A percentile compares a stretch with the other conserved stretches of the same genome.
Evolutionary conservation across 2,888 invertebrate species (phyloP).

Genomic region (Chloromyia formosa): DNA sequence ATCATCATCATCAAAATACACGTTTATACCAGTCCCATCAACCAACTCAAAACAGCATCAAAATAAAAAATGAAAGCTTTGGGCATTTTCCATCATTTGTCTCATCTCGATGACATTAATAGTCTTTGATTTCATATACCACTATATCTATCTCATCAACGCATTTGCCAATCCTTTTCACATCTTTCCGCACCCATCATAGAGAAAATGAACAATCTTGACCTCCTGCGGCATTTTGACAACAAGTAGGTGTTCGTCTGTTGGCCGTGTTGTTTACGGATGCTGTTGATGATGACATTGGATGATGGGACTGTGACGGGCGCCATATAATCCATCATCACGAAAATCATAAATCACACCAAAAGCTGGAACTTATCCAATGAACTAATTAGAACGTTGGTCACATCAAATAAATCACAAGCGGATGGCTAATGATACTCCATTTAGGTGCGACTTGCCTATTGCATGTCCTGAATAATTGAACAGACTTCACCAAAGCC

Average conservation of each 20-base stretch:
- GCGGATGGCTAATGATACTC: conserved; percentile 30
- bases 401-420: conserved; percentile 39
- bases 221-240: background rate
- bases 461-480: conserved; percentile 24
- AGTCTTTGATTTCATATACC: too few relatives aligned
- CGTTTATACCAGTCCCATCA: too few relatives aligned
- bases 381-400: conserved; percentile 34
- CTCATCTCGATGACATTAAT: too few relatives aligned
- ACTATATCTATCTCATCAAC: too few relatives aligned
- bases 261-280: background rate
- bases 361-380: conserved; percentile 36
- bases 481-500: conserved; percentile 19
- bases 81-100: too few relatives aligned
- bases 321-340: conserved; percentile 35
- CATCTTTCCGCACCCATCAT: too few relatives aligned
- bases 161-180: too few relatives aligned
- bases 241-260: background rate
- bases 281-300: background rate
- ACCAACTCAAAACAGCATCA: too few relatives aligned
- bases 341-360: conserved; percentile 20
- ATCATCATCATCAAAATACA: too few relatives aligned
- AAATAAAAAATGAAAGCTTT: too few relatives aligned
- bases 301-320: conserved; percentile 21
- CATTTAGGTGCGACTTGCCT: conserved; percentile 33
- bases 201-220: background rate